These are phyloP conservation scores for Tetramorium bicarinatum DNA, from an alignment of 2,888 invertebrate genomes.

Conservation along the genomic window DNA sequence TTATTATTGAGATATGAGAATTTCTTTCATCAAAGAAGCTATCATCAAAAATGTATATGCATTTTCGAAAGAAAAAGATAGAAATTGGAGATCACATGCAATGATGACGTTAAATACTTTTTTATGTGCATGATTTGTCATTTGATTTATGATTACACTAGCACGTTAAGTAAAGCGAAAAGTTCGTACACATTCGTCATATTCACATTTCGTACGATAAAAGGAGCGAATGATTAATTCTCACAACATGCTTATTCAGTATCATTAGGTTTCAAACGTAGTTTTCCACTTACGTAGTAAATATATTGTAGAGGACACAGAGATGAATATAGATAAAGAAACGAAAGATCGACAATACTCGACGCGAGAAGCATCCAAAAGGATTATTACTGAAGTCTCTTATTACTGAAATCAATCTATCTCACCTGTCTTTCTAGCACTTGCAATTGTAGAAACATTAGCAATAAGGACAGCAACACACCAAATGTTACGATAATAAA, in stretches of 20 bases:
- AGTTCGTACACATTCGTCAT: too few species aligned
- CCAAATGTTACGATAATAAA: too few species aligned
- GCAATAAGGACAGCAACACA: too few species aligned
- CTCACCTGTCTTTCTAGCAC: not conserved
- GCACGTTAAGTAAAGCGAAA: too few species aligned
- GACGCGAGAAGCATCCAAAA: not conserved
- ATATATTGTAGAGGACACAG: conserved; percentile 4
- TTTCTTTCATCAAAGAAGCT: too few species aligned
- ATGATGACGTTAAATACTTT: too few species aligned
- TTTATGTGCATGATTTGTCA: too few species aligned
- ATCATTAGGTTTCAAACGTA: conserved; percentile 10
- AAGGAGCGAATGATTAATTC: conserved; percentile 28
- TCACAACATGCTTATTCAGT: conserved; percentile 17
- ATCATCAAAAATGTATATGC: too few species aligned
- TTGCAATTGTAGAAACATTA: not conserved
- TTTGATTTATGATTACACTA: too few species aligned
- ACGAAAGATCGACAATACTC: not conserved
- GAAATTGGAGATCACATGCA: too few species aligned
- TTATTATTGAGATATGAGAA: too few species aligned
- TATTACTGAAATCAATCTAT: not conserved
- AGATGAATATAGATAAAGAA: not conserved
- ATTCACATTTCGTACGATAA: conserved; percentile 32
- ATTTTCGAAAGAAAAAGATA: too few species aligned
- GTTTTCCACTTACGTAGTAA: conserved; percentile 14
- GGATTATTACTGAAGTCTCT: not conserved